Base-by-base conservation (phyloP, 2,797 vertebrate species). In the Rhodeus uyekii region DNA sequence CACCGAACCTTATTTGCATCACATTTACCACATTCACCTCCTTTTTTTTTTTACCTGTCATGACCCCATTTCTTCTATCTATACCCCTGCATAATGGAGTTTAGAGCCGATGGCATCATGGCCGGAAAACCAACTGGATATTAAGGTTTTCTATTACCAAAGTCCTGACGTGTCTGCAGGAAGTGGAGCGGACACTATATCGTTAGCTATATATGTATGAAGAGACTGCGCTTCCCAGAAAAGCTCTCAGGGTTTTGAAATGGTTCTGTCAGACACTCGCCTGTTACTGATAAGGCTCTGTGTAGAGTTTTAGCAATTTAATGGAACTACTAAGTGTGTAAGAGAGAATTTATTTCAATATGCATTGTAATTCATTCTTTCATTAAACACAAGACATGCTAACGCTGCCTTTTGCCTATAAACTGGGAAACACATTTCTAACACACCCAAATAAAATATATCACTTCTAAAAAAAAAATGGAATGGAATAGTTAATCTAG, bases 221-320 rank as follows among this genome's bases (percentile, higher is more conserved):
- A 58, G 71, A 75, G 69, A 14, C n/a, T 27, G 60, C 12, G 38
- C 48, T 76, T 82, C 63, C 78, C 81, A 72, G 77, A 80, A 82
- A 82, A 39, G 38, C 80, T 75, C 76, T 82, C 61, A 27, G 61
- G 38, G 14, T 78, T 71, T 78, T 24, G 34, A 78, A 75, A 61
- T 7, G 24, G 38, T 46, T 69, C 44, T 44, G 36, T 22, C 74
- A 72, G 39, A 71, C 44, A 58, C 29, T 42, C 4, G 10, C 46
- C 60, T 34, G 34, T 38, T 32, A 3, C 65, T 77, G 74, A 77
- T 77, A 65, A 63, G 76, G 24, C 58, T 55, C 38, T 50, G 36
- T 38, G 67, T 65, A 38, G 19, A 77, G 61, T 53, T 63, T 63
- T 12, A 61, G 32, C 34, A 22, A 53, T 53, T 39, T 42, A 53